phyloP scores from a whole-genome alignment of 2,888 invertebrate genomes.

The Drosophila kanekoi region DNA sequence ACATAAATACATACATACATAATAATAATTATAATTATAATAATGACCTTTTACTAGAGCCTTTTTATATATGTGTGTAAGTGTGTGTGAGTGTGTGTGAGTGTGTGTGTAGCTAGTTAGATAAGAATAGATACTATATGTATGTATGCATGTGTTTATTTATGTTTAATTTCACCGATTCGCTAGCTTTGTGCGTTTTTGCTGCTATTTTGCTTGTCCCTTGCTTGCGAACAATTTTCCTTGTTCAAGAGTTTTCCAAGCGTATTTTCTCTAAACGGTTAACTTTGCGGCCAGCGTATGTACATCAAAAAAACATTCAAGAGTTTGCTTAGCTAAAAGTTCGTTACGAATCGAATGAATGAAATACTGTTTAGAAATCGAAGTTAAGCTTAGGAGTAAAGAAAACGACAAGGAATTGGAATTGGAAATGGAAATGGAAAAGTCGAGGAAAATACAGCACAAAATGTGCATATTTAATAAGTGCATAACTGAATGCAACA shows the following conservation, averaged over 20 bases:
- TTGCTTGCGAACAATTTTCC: constrained; percentile 12
- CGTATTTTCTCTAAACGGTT: constrained; percentile 17
- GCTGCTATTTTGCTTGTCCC: constrained; percentile 11
- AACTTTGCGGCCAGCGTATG: constrained; percentile 50
- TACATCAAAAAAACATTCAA: constrained; percentile 41
- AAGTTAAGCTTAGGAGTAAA: not conserved
- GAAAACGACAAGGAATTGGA: not conserved
- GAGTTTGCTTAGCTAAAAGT: constrained; percentile 34
- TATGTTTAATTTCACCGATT: constrained; percentile 74
- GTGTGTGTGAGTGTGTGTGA: constrained; percentile 29
- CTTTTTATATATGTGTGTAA: constrained; percentile 24
- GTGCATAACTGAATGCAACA: constrained; percentile 50
- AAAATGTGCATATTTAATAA: constrained; percentile 72
- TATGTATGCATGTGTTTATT: constrained; percentile 30
- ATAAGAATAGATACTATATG: constrained; percentile 32
- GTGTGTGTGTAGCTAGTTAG: constrained; percentile 23
- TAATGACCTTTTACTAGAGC: constrained; percentile 55
- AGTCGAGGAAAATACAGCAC: constrained; percentile 44
- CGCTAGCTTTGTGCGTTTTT: constrained; percentile 77
- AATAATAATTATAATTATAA: constrained; percentile 59
- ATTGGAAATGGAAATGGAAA: constrained; percentile 7
- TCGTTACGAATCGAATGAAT: constrained; percentile 24
- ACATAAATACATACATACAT: constrained; percentile 78
- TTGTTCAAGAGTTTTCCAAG: constrained; percentile 22
- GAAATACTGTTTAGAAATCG: constrained; percentile 37